phyloP scores from a whole-genome alignment of 2,113 vertebrate genomes.

The Rhineura floridana region DNA sequence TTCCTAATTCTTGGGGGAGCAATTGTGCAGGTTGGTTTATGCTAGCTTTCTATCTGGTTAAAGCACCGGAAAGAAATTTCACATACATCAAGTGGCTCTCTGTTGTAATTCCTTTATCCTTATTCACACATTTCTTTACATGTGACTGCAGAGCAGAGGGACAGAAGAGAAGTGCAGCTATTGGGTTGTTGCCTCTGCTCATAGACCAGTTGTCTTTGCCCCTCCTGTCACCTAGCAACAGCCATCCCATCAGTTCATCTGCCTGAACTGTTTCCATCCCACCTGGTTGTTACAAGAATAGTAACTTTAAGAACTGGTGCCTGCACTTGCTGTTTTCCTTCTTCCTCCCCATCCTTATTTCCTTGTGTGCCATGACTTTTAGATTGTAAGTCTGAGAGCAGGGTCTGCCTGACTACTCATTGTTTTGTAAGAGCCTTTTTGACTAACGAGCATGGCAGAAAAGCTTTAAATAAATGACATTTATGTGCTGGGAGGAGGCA shows the following conservation, averaged over 20 bases:
- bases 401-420: no score
- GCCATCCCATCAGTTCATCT: neutral
- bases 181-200: neutral
- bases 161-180: neutral
- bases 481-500: neutral
- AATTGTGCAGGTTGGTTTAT: neutral
- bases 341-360: no score
- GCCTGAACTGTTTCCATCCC: neutral
- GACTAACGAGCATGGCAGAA: no score
- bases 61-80: neutral
- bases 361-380: no score
- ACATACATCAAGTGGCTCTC: neutral
- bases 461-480: no score
- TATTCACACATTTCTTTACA: neutral
- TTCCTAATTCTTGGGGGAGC: neutral
- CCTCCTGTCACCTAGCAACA: neutral
- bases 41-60: neutral
- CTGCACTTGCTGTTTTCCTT: no score
- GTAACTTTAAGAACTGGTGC: no score
- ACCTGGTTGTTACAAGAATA: no score
- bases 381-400: no score
- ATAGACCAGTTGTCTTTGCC: neutral
- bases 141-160: neutral
- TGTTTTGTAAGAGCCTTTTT: no score
- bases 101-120: neutral